Percentiles rank a stretch among this genome's conserved stretches.
These are phyloP conservation scores for Scaptomyza flava DNA, from an alignment of 2,888 invertebrate species.

Conservation along the genomic window DNA sequence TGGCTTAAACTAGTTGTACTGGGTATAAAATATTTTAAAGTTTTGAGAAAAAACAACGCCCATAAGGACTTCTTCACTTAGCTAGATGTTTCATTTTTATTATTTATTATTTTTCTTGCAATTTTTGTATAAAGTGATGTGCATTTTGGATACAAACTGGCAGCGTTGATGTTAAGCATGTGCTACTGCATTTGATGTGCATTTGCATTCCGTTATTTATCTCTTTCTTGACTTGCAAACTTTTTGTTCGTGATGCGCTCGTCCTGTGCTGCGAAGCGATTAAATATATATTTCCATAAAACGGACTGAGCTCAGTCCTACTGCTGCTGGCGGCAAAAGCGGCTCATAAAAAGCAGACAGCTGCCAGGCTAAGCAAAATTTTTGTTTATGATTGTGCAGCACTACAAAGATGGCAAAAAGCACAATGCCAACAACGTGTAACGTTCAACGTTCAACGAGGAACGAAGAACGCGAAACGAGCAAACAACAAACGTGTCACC, in stretches of 20 bases:
- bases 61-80: background rate
- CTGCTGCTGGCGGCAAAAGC: conserved; percentile 41
- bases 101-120: background rate
- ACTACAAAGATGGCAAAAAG: conserved; percentile 19
- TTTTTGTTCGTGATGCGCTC: background rate
- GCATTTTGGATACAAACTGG: background rate
- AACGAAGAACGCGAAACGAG: background rate
- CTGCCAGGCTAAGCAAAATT: conserved; percentile 65
- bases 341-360: conserved; percentile 58
- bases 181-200: conserved; percentile 39
- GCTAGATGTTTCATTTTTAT: background rate
- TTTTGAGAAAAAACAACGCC: conserved; percentile 3
- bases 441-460: conserved; percentile 2
- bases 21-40: too few relatives aligned
- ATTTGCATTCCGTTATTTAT: conserved; percentile 52
- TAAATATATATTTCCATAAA: conserved; percentile 33
- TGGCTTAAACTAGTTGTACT: too few relatives aligned
- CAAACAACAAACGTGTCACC: conserved; percentile 44
- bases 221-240: background rate
- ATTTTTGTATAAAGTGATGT: background rate
- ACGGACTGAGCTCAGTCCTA: conserved; percentile 37
- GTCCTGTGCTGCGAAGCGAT: background rate
- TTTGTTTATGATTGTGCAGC: conserved; percentile 65
- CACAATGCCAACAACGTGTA: conserved; percentile 26
- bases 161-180: background rate